Conservation (phyloP, 2,888 invertebrate species). For the Erebia aethiops region DNA sequence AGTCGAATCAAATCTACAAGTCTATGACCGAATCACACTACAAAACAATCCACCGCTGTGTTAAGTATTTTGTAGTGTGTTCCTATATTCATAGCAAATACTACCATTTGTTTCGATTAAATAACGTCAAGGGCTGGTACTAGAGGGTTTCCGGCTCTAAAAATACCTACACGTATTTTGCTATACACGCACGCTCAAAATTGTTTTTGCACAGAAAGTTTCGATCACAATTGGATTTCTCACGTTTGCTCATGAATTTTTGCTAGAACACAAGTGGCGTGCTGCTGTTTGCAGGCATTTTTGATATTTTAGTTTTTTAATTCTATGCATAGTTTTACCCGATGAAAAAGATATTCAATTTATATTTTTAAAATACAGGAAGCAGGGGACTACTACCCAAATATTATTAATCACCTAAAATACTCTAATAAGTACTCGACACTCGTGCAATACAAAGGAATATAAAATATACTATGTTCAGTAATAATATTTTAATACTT, state of each 20-base stretch:
- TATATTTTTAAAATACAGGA: background rate
- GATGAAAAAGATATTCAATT: background rate
- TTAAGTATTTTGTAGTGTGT: background rate
- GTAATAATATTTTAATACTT: too few species aligned
- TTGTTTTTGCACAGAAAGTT: conserved; percentile 40
- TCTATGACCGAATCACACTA: background rate
- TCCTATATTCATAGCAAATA: background rate
- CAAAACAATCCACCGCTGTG: background rate
- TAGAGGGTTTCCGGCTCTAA: background rate
- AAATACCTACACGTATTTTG: conserved; percentile 39
- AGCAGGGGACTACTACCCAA: background rate
- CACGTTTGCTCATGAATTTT: conserved; percentile 33
- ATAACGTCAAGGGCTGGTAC: background rate
- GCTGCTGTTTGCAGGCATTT: conserved; percentile 31
- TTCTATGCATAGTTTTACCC: background rate
- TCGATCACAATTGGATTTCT: conserved; percentile 39
- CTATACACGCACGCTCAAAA: conserved; percentile 44
- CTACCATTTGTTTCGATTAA: background rate
- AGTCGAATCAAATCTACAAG: background rate
- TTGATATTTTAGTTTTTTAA: conserved; percentile 18
- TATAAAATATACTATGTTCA: too few species aligned
- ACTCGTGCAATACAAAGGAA: too few species aligned
- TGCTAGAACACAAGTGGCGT: conserved; percentile 32
- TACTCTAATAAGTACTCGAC: too few species aligned
- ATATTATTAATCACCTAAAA: background rate